Evolutionary conservation across 2,113 vertebrate species (phyloP).

Genomic region (Mellivora capensis): DNA sequence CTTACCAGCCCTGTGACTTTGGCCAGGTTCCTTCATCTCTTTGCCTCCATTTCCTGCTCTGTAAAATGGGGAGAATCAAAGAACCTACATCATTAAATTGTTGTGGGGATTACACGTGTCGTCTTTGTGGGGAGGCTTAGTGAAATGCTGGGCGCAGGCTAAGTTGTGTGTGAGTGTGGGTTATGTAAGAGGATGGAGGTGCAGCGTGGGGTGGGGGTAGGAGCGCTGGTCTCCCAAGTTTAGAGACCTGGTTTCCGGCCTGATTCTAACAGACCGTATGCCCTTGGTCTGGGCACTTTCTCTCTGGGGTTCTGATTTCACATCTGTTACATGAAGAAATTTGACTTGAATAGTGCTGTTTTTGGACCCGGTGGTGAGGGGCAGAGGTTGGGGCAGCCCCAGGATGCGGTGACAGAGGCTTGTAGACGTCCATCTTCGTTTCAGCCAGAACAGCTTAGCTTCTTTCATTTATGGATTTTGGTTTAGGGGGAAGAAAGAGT

Average conservation of each 20-base stretch:
- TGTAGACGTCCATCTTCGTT: not conserved
- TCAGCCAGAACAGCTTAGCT: not conserved
- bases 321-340: not conserved
- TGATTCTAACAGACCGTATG: not conserved
- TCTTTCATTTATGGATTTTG: not conserved
- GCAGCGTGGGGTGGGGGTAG: fast-evolving
- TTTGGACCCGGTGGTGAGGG: not conserved
- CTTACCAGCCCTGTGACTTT: not conserved
- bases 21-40: not conserved
- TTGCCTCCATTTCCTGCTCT: not conserved
- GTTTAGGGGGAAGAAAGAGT: not conserved
- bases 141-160: not conserved
- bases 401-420: not conserved
- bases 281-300: not conserved
- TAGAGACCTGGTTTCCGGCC: not conserved
- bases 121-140: no score
- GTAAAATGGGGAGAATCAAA: not conserved
- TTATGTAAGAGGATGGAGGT: not conserved
- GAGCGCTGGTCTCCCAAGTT: not conserved
- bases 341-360: not conserved
- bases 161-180: not conserved
- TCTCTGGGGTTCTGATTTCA: not conserved
- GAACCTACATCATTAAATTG: not conserved
- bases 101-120: not conserved
- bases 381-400: not conserved